phyloP scores from a whole-genome alignment of 2,113 vertebrate genomes.

The Rhadina sibilatrix region DNA sequence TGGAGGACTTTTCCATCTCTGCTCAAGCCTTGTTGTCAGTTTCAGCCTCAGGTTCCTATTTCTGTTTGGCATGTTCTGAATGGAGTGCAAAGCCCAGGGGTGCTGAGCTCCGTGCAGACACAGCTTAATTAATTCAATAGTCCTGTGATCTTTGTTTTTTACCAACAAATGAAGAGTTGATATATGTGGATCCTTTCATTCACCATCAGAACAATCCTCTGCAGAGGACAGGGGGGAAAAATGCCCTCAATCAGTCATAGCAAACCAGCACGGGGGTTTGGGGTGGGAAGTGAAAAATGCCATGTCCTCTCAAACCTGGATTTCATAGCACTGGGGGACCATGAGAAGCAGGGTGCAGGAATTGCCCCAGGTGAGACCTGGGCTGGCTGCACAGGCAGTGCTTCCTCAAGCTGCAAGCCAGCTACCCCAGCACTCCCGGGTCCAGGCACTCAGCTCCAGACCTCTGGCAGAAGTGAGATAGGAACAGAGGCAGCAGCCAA shows the following conservation, averaged over 20 bases:
- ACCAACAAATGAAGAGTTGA: neutral
- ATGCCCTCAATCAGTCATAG: neutral
- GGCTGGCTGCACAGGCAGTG: neutral
- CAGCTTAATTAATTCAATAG: neutral
- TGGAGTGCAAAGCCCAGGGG: neutral
- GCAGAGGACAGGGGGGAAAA: neutral
- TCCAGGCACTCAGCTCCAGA: fast-evolving
- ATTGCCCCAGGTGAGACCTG: fast-evolving
- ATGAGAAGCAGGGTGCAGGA: fast-evolving
- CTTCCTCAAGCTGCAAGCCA: neutral
- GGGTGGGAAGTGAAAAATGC: neutral
- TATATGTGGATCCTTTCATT: neutral
- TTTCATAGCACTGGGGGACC: neutral
- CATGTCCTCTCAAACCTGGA: neutral
- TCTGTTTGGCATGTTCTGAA: neutral
- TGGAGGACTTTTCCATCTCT: neutral
- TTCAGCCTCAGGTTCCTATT: neutral
- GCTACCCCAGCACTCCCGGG: fast-evolving
- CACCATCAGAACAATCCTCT: neutral
- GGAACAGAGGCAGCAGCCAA: neutral
- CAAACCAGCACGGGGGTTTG: neutral
- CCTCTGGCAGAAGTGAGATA: neutral
- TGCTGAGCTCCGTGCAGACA: neutral
- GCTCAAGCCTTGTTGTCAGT: neutral
- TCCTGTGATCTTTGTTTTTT: neutral